These are phyloP conservation scores for Ptychochromis oligacanthus DNA, from an alignment of 2,113 vertebrate genomes.

Conservation along the genomic window DNA sequence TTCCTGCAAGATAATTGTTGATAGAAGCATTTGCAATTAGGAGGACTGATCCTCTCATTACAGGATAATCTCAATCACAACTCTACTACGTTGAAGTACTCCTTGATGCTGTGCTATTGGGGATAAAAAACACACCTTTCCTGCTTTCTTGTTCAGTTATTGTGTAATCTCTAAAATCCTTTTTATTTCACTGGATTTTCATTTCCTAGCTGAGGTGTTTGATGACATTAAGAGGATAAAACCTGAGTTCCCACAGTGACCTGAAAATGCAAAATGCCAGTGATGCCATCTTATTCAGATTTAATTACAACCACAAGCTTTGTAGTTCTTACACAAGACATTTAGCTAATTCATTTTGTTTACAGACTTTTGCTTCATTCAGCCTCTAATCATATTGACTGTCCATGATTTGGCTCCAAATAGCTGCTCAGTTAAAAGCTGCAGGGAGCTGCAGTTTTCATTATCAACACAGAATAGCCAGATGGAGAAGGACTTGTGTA, in stretches of 20 bases:
- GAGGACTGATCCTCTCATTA: not conserved
- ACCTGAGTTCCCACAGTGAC: slow-evolving; percentile 14
- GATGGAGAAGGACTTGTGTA: slow-evolving; percentile 31
- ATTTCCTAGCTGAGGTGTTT: slow-evolving; percentile 55
- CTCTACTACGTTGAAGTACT: not conserved
- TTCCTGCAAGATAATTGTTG: not conserved
- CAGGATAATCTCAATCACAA: not conserved
- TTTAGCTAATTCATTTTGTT: slow-evolving; percentile 35
- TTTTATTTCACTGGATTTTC: slow-evolving; percentile 53
- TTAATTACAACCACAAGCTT: slow-evolving; percentile 12
- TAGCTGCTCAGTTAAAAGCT: slow-evolving; percentile 36
- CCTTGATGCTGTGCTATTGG: not conserved
- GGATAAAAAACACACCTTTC: not conserved
- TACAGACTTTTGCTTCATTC: slow-evolving; percentile 14
- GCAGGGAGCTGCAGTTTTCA: slow-evolving; percentile 34
- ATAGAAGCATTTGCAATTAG: not conserved
- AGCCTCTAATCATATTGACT: slow-evolving; percentile 18
- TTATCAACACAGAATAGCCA: slow-evolving; percentile 45
- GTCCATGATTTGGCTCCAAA: not conserved
- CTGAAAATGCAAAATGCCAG: slow-evolving; percentile 9
- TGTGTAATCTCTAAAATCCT: slow-evolving; percentile 51
- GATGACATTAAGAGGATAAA: slow-evolving; percentile 47
- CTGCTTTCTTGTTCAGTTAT: not conserved
- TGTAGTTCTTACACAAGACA: not conserved
- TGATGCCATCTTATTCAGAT: slow-evolving; percentile 10